Percentiles rank a stretch among this genome's conserved stretches.
Evolutionary conservation across 2,888 invertebrate genomes (phyloP).

Genomic region (Xanthia icteritia): DNA sequence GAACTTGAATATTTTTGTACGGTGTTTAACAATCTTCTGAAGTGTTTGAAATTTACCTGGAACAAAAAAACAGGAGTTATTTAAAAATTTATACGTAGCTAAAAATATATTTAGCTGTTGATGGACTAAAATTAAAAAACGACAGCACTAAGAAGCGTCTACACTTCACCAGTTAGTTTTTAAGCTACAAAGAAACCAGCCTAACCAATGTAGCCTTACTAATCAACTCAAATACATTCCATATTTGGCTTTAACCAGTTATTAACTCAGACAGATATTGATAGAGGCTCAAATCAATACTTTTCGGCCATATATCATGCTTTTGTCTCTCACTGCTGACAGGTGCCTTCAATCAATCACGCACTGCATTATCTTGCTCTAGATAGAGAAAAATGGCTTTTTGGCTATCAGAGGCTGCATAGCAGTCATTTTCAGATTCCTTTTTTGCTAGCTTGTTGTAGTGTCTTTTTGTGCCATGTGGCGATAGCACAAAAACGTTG

Average conservation of each 20-base stretch:
- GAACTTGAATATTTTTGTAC: neutral
- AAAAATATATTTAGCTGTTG: too few relatives aligned
- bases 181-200: neutral
- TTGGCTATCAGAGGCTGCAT: conserved; percentile 21
- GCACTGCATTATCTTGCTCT: conserved; percentile 33
- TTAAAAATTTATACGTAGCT: neutral
- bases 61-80: conserved; percentile 29
- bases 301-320: conserved; percentile 67
- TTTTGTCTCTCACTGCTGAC: conserved; percentile 67
- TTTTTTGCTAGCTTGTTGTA: neutral
- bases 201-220: neutral
- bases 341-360: conserved; percentile 65
- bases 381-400: conserved; percentile 45
- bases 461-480: too few relatives aligned
- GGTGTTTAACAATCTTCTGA: neutral
- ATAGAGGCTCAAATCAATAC: conserved; percentile 55
- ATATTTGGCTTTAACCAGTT: conserved; percentile 19
- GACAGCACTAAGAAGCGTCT: neutral
- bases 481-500: too few relatives aligned
- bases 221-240: neutral
- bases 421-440: neutral
- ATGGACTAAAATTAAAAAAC: too few relatives aligned
- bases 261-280: conserved; percentile 54
- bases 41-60: conserved; percentile 46
- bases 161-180: neutral